Base-by-base conservation (phyloP, 2,888 invertebrate genomes). In the Coecobrya sp. region DNA sequence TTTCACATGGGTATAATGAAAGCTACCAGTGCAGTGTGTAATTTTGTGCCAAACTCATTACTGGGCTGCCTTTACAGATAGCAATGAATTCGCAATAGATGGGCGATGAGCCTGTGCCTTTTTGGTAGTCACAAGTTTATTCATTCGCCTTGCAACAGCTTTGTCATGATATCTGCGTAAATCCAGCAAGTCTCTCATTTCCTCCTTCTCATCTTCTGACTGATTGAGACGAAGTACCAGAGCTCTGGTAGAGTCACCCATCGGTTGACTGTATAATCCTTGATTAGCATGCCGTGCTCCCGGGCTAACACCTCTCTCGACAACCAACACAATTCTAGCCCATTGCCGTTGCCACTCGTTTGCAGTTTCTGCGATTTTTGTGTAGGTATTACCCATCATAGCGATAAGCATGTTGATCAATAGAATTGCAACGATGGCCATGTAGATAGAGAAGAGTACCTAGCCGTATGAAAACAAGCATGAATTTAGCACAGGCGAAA, bases 311-410 rank as follows among this genome's bases (percentile, higher is more conserved):
- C 99, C 99, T 96, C 99, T 96, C 96, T 99, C 99, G 27, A 99
- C 98, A 55, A 99, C 99, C 93, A 99, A 96, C 52, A 99, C 99
- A 93, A 99, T 99, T 94, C 99, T 97, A 0, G 99, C 99, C 99
- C 99, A 99, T 97, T 98, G 98, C 95, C 99, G 96, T 96, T 99
- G 99, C 99, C 99, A 99, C 96, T 99, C 99, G 95, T 99, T 99
- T 94, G 98, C 97, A 0, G 99, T 99, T 96, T 99, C 99, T 0
- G 99, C 99, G 95, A 99, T 99, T 96, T 99, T 98, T 96, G 99
- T 99, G 95, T 99, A 99, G 2, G 99, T 99, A 96, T 99, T 99
- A 0, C 99, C 99, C 99, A 99, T 99, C 99, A 99, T 99, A 93
- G 99, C 99, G 95, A 99, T 99, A 96, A 99, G 96, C 98, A 99